Base-by-base conservation (phyloP, 64 coral and sea anemone species). In the Stylophora pistillata region DNA sequence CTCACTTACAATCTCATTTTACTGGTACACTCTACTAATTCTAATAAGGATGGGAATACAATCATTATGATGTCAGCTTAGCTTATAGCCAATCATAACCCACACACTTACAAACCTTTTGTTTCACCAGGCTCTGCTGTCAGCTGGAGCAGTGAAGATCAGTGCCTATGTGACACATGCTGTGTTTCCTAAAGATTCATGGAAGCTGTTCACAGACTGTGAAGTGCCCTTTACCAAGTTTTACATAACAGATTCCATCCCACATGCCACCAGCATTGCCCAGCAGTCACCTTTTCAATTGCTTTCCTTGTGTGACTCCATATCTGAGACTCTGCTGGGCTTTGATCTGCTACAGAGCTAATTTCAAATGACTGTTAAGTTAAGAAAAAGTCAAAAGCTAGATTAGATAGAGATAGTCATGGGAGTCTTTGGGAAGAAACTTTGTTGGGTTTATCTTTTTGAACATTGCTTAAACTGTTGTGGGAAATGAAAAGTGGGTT, bases 211-310 rank as follows among this genome's bases (percentile, higher is more conserved):
- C 59, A 95, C 97, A n/a, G 78, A 92, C 53, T 95, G 90, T 56
- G 97, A 99, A 16, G 93, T 95, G 23, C 62, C 58, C 0, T 99
- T 99, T 86, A 91, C 93, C 16, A 95, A 95, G 74, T 99, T 99
- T 70, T 99, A 90, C 93, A 99, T 99, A 34, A 99, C 97, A 61
- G 91, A 99, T 78, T 99, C 97, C 10, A 60, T 99, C 6, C 97
- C 97, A 55, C 89, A 92, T 37, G 83, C 97, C 21, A 11, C 89
- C 34, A 56, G 88, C 31, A 99, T 99, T 20, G 93, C 93, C 20
- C 53, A 90, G 15, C 77, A 95, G 57, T 30, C 87, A 17, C 97
- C 97, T 13, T 99, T 99, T 54, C 76, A 91, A 28, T 64, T 99
- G 6, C 82, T 99, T 32, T 99, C 97, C 7, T 84, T 99, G 5